Evolutionary conservation across 2,797 vertebrate species (phyloP).

Genomic region (Pseudopleuronectes americanus): DNA sequence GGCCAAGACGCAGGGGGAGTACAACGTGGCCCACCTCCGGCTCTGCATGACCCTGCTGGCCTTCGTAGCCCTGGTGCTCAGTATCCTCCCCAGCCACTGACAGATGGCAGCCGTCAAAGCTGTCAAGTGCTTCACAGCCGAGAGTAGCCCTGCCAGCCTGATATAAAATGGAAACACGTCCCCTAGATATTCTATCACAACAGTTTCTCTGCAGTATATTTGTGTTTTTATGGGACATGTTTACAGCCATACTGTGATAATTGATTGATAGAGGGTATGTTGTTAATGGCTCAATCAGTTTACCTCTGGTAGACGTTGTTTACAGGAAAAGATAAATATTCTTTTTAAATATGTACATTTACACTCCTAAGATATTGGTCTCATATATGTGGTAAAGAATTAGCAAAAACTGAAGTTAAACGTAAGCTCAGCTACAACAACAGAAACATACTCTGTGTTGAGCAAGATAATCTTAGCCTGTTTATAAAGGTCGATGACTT

Average conservation of each 20-base stretch:
- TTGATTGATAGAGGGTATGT: not conserved
- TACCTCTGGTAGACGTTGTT: no score
- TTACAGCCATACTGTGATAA: not conserved
- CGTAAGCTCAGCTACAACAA: no score
- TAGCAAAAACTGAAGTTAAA: no score
- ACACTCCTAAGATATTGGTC: no score
- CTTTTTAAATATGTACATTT: no score
- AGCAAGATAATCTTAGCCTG: no score
- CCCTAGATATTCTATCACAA: slow-evolving; percentile 4
- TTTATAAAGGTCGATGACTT: no score
- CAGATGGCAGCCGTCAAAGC: slow-evolving; percentile 39
- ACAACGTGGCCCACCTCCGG: slow-evolving; percentile 88
- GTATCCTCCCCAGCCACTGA: slow-evolving; percentile 86
- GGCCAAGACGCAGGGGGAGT: slow-evolving; percentile 89
- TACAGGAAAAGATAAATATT: no score
- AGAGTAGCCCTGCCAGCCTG: not conserved
- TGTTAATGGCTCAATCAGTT: not conserved
- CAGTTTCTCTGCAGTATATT: not conserved
- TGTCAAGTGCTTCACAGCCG: slow-evolving; percentile 13
- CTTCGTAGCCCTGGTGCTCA: slow-evolving; percentile 88
- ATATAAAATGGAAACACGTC: slow-evolving; percentile 6
- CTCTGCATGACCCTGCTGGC: slow-evolving; percentile 87
- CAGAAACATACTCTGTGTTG: no score
- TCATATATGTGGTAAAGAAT: no score
- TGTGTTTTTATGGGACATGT: not conserved